Evolutionary conservation across 1,140 invertebrate genomes (phyloP).

Genomic region (Mylabris phalerata): DNA sequence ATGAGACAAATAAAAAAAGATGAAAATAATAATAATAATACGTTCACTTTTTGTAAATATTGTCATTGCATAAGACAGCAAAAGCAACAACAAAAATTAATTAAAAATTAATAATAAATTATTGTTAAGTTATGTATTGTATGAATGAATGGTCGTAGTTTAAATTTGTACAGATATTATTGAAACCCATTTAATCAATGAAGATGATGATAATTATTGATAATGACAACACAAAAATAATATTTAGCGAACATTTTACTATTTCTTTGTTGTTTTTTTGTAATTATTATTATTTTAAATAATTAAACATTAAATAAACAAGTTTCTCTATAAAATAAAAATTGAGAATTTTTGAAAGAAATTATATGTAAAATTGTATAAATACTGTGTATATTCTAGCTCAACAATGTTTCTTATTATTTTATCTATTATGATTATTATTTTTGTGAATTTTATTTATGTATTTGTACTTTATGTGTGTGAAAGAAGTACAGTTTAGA

Average conservation of each 20-base stretch:
- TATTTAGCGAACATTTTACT: not conserved
- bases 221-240: not conserved
- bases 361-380: constrained; percentile 35
- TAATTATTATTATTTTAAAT: too few relatives aligned
- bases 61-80: constrained; percentile 4
- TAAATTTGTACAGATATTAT: constrained; percentile 13
- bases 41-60: constrained; percentile 35
- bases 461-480: constrained; percentile 38
- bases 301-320: too few relatives aligned
- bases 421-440: constrained; percentile 13
- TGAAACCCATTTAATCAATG: not conserved
- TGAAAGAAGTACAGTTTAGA: constrained; percentile 32
- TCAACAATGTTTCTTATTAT: constrained; percentile 34
- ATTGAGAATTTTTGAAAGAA: too few relatives aligned
- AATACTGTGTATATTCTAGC: constrained; percentile 40
- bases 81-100: not conserved
- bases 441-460: constrained; percentile 39
- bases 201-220: not conserved
- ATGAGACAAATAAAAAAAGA: constrained; percentile 1
- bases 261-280: constrained; percentile 1
- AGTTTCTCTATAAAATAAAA: too few relatives aligned
- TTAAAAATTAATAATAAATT: constrained; percentile 5
- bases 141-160: constrained; percentile 12
- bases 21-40: constrained; percentile 1
- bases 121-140: constrained; percentile 19